Percentiles rank a stretch among this genome's conserved stretches.
These are phyloP conservation scores for Eilema griseolum DNA, from an alignment of 2,888 invertebrate genomes.

Conservation along the genomic window DNA sequence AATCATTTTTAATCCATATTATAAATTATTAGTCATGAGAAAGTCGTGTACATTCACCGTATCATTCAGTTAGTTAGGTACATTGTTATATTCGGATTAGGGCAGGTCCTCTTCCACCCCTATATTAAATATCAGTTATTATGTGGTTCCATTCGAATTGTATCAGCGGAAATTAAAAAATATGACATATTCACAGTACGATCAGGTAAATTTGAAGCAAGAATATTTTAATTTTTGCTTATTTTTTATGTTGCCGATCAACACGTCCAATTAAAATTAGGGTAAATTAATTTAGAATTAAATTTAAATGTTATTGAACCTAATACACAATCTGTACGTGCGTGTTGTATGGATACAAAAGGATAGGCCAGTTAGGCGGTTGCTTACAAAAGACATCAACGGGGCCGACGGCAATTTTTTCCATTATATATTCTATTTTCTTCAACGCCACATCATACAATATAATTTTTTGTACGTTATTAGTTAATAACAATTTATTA, in stretches of 20 bases:
- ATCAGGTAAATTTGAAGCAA: no score
- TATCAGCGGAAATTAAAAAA: not conserved
- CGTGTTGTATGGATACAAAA: not conserved
- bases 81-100: not conserved
- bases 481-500: not conserved
- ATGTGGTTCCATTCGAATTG: no score
- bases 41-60: not conserved
- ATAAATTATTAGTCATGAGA: not conserved
- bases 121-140: not conserved
- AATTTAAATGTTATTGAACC: no score
- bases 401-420: constrained; percentile 61
- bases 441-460: not conserved
- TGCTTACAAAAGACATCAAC: constrained; percentile 80
- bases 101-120: not conserved
- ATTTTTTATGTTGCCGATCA: no score
- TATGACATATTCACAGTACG: no score
- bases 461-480: not conserved
- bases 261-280: not conserved
- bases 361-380: not conserved
- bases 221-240: no score
- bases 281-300: not conserved
- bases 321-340: not conserved
- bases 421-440: not conserved
- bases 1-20: no score
- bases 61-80: not conserved